phyloP scores from a whole-genome alignment of 53 echinoderm and acorn worm species.

The Mesocentrotus franciscanus region DNA sequence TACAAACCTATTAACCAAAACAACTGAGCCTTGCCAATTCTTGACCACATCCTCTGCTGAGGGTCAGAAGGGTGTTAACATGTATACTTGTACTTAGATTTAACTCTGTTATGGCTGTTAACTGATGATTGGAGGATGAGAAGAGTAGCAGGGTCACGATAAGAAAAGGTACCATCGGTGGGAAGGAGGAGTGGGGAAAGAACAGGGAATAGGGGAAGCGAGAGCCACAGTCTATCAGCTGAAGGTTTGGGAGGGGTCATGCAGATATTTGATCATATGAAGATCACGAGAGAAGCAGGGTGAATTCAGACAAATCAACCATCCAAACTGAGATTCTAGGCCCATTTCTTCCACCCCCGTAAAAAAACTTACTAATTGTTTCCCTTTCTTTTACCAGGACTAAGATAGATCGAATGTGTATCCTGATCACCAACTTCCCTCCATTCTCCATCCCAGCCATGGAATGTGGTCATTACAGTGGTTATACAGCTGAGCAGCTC shows the following conservation, averaged over 20 bases:
- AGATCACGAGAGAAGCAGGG: conserved; percentile 74
- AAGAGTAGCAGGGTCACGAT: not conserved
- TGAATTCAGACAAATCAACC: conserved; percentile 23
- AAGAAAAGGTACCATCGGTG: not conserved
- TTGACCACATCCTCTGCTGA: too few species aligned
- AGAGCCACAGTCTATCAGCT: conserved; percentile 85
- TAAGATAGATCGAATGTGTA: conserved; percentile 67
- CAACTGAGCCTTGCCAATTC: too few species aligned
- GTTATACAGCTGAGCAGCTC: conserved; percentile 87
- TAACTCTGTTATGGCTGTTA: too few species aligned
- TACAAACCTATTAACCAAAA: too few species aligned
- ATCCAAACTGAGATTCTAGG: too few species aligned
- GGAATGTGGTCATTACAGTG: conserved; percentile 88
- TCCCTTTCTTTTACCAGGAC: not conserved
- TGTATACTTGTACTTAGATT: too few species aligned
- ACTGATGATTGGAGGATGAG: not conserved
- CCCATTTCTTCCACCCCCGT: not conserved
- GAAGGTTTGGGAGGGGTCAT: conserved; percentile 87
- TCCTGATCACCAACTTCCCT: conserved; percentile 89
- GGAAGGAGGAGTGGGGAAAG: not conserved
- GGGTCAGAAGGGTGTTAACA: too few species aligned
- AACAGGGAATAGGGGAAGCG: conserved; percentile 70
- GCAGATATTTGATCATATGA: conserved; percentile 92
- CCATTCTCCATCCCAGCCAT: conserved; percentile 86
- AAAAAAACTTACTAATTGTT: not conserved